A percentile compares a stretch with the other conserved stretches of the same genome.
Conservation (phyloP, 2,113 vertebrate species). For the Collichthys lucidus region DNA sequence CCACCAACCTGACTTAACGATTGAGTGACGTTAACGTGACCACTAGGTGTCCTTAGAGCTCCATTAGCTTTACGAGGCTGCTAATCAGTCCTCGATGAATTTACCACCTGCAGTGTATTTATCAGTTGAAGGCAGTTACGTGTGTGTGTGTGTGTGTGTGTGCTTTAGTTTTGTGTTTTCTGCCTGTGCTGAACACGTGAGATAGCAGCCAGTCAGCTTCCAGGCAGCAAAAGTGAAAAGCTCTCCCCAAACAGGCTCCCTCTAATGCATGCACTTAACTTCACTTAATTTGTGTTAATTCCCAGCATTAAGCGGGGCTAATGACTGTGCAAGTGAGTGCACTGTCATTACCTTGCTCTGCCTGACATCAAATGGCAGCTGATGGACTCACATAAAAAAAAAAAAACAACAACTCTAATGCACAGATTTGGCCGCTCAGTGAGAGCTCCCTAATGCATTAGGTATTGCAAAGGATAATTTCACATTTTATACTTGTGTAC, state of each 20-base stretch:
- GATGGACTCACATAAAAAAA: conserved; percentile 69
- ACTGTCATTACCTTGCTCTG: conserved; percentile 80
- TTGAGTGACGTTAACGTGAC: conserved; percentile 42
- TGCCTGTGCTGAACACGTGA: conserved; percentile 28
- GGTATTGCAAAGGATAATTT: conserved; percentile 73
- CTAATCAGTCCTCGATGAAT: conserved; percentile 38
- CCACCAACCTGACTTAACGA: background rate
- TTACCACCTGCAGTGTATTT: conserved; percentile 22
- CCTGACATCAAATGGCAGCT: conserved; percentile 79
- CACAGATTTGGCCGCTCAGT: conserved; percentile 78
- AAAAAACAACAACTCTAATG: conserved; percentile 55
- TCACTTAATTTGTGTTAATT: conserved; percentile 85
- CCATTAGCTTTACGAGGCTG: conserved; percentile 23
- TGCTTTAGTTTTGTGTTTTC: conserved; percentile 28
- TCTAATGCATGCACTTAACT: conserved; percentile 84
- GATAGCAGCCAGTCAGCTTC: conserved; percentile 37
- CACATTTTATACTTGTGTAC: conserved; percentile 63
- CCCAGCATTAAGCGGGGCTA: conserved; percentile 79
- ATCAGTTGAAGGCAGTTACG: conserved; percentile 33
- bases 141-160: background rate
- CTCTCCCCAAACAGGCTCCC: conserved; percentile 74
- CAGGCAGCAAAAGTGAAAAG: conserved; percentile 66
- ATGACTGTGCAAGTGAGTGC: conserved; percentile 80
- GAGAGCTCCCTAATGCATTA: conserved; percentile 74
- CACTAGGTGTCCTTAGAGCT: conserved; percentile 80